Conservation (phyloP, 2,797 vertebrate species). For the Mormyrus proboscirostris region DNA sequence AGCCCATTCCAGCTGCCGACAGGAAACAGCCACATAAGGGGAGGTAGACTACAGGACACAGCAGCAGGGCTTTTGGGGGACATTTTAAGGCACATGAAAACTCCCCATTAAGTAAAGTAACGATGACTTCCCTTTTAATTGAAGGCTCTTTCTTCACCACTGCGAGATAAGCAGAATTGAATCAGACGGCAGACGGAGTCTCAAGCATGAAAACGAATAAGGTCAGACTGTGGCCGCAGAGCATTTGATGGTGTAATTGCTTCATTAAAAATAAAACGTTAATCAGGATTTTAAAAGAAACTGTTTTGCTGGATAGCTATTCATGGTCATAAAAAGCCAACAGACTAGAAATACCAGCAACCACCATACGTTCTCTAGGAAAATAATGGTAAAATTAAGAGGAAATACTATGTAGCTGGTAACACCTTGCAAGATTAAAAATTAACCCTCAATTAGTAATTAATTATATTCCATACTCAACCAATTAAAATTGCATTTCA, state of each 20-base stretch:
- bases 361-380: background rate
- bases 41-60: background rate
- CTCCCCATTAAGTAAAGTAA: background rate
- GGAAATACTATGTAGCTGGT: background rate
- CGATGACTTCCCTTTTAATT: background rate
- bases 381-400: background rate
- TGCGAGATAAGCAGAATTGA: background rate
- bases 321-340: background rate
- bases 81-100: background rate
- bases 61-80: background rate
- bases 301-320: background rate
- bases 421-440: background rate
- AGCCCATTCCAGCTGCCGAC: background rate
- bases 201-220: background rate
- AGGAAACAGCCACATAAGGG: background rate
- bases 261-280: conserved; percentile 5
- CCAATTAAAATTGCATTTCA: background rate
- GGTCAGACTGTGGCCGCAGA: background rate
- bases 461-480: background rate
- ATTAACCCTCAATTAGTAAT: background rate
- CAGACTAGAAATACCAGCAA: background rate
- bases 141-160: background rate
- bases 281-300: background rate
- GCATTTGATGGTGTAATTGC: background rate
- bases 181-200: background rate